phyloP scores from a whole-genome alignment of 2,888 invertebrate genomes.

The Thera britannica region DNA sequence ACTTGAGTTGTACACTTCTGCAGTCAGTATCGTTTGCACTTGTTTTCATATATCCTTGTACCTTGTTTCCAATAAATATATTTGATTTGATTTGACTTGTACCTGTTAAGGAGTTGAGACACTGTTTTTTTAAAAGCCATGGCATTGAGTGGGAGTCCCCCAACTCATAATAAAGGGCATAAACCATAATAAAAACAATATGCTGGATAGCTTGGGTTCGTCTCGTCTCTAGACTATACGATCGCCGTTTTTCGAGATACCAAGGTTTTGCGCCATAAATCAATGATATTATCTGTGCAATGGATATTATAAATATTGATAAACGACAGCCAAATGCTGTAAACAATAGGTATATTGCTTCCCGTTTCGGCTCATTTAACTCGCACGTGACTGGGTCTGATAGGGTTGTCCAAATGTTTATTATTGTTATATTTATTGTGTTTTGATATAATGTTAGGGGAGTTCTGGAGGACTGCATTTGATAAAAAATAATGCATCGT shows the following conservation, averaged over 20 bases:
- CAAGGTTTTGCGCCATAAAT: slow-evolving; percentile 35
- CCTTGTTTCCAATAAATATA: no score
- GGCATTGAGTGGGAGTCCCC: no score
- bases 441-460: slow-evolving; percentile 29
- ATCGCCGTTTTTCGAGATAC: background rate
- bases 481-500: background rate
- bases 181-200: no score
- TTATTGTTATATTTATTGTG: slow-evolving; percentile 64
- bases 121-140: no score
- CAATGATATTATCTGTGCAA: slow-evolving; percentile 55
- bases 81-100: no score
- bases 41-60: no score
- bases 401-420: slow-evolving; percentile 72
- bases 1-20: no score
- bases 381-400: slow-evolving; percentile 71
- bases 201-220: no score
- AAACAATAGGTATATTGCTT: slow-evolving; percentile 79
- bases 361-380: slow-evolving; percentile 77
- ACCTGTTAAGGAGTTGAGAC: no score
- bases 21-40: no score
- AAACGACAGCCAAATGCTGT: slow-evolving; percentile 71
- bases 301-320: slow-evolving; percentile 72
- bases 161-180: no score
- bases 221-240: background rate
- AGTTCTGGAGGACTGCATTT: background rate